A percentile compares a stretch with the other conserved stretches of the same genome.
These are phyloP conservation scores for Pygmarrhopalites habei DNA, from an alignment of 1,140 invertebrate genomes.

Conservation along the genomic window DNA sequence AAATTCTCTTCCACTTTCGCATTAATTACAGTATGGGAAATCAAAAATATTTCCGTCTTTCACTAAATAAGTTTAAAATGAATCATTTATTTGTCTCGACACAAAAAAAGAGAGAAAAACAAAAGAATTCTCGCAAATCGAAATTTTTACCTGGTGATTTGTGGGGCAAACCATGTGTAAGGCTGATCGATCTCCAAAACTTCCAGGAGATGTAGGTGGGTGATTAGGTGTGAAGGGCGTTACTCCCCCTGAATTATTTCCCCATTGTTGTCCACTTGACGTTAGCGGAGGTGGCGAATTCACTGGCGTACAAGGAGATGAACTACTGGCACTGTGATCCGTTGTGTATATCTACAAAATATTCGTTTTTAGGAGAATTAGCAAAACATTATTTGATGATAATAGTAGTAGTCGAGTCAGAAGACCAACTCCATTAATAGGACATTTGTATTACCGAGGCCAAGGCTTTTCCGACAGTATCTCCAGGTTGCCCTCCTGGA, in stretches of 20 bases:
- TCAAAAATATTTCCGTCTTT: too few relatives aligned
- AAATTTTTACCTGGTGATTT: conserved; percentile 14
- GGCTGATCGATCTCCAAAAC: conserved; percentile 38
- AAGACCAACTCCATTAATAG: too few relatives aligned
- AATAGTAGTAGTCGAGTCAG: too few relatives aligned
- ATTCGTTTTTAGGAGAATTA: not conserved
- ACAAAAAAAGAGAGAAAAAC: too few relatives aligned
- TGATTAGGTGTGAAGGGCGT: conserved; percentile 42
- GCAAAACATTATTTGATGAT: too few relatives aligned
- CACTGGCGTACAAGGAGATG: conserved; percentile 75
- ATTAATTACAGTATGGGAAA: too few relatives aligned
- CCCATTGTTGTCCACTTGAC: conserved; percentile 37
- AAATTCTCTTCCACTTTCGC: too few relatives aligned
- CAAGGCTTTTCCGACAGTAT: conserved; percentile 69
- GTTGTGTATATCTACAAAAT: conserved; percentile 68
- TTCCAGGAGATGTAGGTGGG: conserved; percentile 46
- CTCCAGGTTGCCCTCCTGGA: conserved; percentile 53
- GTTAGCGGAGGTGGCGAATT: conserved; percentile 70
- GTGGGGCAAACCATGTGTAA: conserved; percentile 41
- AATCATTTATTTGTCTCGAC: too few relatives aligned
- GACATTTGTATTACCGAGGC: too few relatives aligned
- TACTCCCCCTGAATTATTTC: conserved; percentile 27
- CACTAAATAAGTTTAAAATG: too few relatives aligned
- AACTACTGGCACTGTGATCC: conserved; percentile 84
- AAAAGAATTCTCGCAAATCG: too few relatives aligned